A percentile compares a stretch with the other conserved stretches of the same genome.
phyloP scores from a whole-genome alignment of 2,888 invertebrate genomes.

The Heliconius aoede region DNA sequence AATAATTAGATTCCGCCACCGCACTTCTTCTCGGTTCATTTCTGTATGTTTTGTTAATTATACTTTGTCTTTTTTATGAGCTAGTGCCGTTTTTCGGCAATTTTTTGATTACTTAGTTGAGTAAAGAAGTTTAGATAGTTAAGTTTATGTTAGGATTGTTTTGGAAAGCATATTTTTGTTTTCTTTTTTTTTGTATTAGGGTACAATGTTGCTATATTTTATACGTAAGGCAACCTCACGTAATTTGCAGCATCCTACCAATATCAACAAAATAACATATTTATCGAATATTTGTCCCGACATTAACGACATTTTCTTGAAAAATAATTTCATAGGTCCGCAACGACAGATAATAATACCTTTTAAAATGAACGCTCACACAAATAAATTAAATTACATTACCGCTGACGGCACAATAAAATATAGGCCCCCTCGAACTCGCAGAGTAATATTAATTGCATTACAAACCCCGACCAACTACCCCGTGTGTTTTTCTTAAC shows the following conservation, averaged over 20 bases:
- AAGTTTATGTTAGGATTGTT: too few relatives aligned
- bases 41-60: slow-evolving; percentile 81
- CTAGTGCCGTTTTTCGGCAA: slow-evolving; percentile 30
- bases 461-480: slow-evolving; percentile 69
- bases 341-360: slow-evolving; percentile 25
- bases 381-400: slow-evolving; percentile 49
- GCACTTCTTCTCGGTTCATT: slow-evolving; percentile 75
- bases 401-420: slow-evolving; percentile 52
- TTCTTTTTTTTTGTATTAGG: too few relatives aligned
- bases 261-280: slow-evolving; percentile 21
- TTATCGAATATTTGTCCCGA: slow-evolving; percentile 21
- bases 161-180: too few relatives aligned
- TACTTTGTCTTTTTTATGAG: slow-evolving; percentile 57
- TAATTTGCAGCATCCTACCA: background rate
- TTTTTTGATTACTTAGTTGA: background rate
- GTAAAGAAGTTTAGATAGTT: too few relatives aligned
- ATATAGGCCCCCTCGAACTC: slow-evolving; percentile 59
- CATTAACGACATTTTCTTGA: slow-evolving; percentile 23
- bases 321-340: slow-evolving; percentile 13
- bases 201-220: background rate
- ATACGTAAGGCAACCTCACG: background rate
- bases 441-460: slow-evolving; percentile 82
- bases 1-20: slow-evolving; percentile 79
- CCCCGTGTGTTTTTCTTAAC: slow-evolving; percentile 82
- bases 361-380: slow-evolving; percentile 44